phyloP scores from a whole-genome alignment of 2,113 vertebrate genomes.

The Odobenus rosmarus region DNA sequence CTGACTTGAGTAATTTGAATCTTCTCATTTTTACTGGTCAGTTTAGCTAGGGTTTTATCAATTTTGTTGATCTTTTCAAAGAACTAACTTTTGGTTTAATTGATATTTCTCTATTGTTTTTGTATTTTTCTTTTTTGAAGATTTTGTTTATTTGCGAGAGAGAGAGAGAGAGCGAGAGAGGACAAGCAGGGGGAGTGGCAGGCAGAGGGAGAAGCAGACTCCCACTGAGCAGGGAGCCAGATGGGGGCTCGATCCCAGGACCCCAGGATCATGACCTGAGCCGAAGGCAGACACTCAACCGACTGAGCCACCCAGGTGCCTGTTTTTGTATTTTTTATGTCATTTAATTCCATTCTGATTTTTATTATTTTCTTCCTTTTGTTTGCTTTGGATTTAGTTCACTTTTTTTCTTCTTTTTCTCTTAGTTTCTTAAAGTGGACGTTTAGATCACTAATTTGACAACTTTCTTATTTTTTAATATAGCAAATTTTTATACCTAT shows the following conservation, averaged over 20 bases:
- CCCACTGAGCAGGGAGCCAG: no score
- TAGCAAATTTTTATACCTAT: background rate
- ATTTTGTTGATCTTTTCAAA: background rate
- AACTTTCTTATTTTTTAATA: background rate
- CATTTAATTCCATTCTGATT: background rate
- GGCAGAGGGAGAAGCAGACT: no score
- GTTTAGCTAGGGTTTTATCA: background rate
- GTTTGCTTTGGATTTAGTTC: conserved; percentile 13
- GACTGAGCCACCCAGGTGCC: no score
- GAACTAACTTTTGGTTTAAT: background rate
- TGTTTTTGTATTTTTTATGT: background rate
- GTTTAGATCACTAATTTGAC: background rate
- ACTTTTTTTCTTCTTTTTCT: background rate
- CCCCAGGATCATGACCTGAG: no score
- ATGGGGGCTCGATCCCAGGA: no score
- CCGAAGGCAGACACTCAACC: no score
- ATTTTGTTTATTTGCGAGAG: no score
- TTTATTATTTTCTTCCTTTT: conserved; percentile 30
- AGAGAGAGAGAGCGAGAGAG: no score
- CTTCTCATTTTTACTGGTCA: background rate
- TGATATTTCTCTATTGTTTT: background rate
- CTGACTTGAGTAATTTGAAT: background rate
- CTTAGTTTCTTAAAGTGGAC: background rate
- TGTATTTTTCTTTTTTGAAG: no score
- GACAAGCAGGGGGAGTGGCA: no score